Evolutionary conservation across 2,797 vertebrate genomes (phyloP), one percentile per base, ranked within the genome.

Genomic region (Menidia menidia): DNA sequence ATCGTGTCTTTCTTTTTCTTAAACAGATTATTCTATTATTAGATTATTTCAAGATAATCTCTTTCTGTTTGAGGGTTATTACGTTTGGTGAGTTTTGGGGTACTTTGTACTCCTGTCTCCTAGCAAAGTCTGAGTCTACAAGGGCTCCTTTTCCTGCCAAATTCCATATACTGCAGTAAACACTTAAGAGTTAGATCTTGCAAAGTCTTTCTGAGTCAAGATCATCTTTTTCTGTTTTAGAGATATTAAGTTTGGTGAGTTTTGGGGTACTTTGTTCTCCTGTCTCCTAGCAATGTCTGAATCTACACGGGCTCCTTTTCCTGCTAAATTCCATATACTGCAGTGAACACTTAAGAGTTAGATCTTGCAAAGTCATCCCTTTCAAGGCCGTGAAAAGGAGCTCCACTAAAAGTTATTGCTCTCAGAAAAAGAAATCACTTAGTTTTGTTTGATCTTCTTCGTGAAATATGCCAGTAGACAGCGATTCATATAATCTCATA

Each of bases 401-500:
- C 80, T 65, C 45, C 41, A 19, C 61, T 73, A 66, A 78, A 90
- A 90, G 64, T 88, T 90, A 86, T 77, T 81, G 82, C 88, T 54
- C 64, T 68, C 61, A 75, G 64, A 90, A 84, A 84, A 84, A 82
- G 86, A 86, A 88, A 81, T 88, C 82, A 87, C 80, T 88, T 89
- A 87, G 78, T 77, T 58, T 63, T 45, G 80, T 93, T 89, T 91
- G 85, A 89, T 89, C 87, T 87, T 70, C 31, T 63, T 77, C 14
- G 39, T 89, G 91, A 92, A 85, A 77, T 88, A 90, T 78, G 87
- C 77, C 15, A 53, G 69, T 63, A 32, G 85, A 89, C 82, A 82
- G 83, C 73, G 44, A 83, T 87, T 88, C 84, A 82, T 84, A 88
- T 85, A 90, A 92, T 89, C 85, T 81, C 73, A 68, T 66, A 77